phyloP scores from a whole-genome alignment of 2,888 invertebrate genomes.

The Myathropa florea region DNA sequence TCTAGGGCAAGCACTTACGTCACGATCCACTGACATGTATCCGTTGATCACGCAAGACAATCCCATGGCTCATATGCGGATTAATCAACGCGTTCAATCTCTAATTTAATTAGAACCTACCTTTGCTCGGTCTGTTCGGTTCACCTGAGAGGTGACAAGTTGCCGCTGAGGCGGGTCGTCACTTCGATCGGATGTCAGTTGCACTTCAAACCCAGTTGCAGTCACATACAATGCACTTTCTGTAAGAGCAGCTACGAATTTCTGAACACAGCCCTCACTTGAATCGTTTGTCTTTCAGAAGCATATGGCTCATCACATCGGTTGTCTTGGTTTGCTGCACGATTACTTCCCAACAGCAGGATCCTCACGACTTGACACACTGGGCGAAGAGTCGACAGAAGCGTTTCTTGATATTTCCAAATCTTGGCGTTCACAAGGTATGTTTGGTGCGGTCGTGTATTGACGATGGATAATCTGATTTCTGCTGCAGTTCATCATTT shows the following conservation, averaged over 20 bases:
- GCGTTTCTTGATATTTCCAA: conserved; percentile 28
- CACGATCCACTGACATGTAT: not conserved
- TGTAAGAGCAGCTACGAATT: not conserved
- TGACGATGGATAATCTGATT: not conserved
- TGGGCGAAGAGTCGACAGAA: conserved; percentile 33
- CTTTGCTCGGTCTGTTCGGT: not conserved
- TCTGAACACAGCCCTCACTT: not conserved
- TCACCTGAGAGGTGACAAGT: not conserved
- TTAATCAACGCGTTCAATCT: not conserved
- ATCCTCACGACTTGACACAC: not conserved
- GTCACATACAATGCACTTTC: not conserved
- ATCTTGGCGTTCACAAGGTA: conserved; percentile 29
- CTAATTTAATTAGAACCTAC: not conserved
- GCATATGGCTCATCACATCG: not conserved
- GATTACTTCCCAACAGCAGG: not conserved
- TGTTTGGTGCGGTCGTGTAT: not conserved
- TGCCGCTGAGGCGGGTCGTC: not conserved
- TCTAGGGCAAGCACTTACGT: not conserved
- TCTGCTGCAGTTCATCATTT: conserved; percentile 6
- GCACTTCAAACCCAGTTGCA: not conserved
- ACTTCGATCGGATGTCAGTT: not conserved
- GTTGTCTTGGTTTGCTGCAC: not conserved
- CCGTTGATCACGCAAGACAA: not conserved
- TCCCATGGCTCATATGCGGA: not conserved
- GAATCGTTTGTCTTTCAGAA: not conserved